Conservation (phyloP, 2,113 vertebrate genomes). For the Grus americana region DNA sequence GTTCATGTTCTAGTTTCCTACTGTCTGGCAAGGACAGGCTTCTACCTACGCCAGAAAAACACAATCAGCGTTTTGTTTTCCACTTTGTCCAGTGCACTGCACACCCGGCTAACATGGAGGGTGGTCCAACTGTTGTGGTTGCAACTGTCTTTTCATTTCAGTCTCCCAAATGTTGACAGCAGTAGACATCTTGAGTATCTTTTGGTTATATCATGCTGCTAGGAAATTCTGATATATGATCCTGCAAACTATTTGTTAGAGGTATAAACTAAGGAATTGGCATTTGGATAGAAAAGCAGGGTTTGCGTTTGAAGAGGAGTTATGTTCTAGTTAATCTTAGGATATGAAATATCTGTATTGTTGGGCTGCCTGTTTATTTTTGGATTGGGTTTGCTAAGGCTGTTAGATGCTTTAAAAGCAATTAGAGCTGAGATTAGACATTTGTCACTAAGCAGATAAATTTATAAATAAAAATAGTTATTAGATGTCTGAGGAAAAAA, state of each 20-base stretch:
- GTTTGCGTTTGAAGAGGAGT: not conserved
- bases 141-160: not conserved
- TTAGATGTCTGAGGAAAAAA: not conserved
- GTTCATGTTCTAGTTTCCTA: not conserved
- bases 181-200: not conserved
- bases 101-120: accelerated
- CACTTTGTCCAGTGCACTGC: not conserved
- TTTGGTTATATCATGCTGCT: not conserved
- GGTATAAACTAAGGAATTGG: not conserved
- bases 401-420: not conserved
- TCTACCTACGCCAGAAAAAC: not conserved
- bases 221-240: not conserved
- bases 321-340: not conserved
- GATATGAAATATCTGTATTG: not conserved
- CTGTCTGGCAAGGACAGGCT: not conserved
- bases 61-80: not conserved
- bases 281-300: not conserved
- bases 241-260: not conserved
- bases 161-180: not conserved
- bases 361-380: not conserved
- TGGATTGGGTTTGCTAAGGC: not conserved
- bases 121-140: not conserved
- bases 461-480: not conserved
- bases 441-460: not conserved
- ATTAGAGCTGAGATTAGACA: not conserved